Base-by-base conservation (phyloP, 2,797 vertebrate species). In the Poliocrania exsul region DNA sequence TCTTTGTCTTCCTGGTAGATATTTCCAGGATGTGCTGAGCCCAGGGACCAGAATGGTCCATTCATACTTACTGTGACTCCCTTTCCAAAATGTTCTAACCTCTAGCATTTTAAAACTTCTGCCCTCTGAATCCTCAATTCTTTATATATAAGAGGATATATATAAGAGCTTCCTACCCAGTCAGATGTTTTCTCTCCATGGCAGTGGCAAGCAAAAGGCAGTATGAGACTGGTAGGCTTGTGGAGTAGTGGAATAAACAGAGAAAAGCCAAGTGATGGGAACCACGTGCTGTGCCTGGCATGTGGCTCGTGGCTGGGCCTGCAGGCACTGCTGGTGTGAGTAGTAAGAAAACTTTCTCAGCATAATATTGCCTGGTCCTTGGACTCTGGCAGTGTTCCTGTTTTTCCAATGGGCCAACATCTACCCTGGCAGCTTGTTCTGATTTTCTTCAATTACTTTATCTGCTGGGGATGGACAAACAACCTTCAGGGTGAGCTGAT, bases 1-100 rank as follows among this genome's bases (percentile, higher is more conserved):
- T 44, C 75, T 90, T 88, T 79, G 51, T 86, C 73, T 84, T 92
- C 70, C 69, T 79, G 54, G 44, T 79, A 65, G 92, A 23, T 66
- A 62, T 19, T 29, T 93, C 53, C 57, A 65, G 54, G 50, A 72
- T 16, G 6, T 72, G 50, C 81, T 79, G 90, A 88, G 40, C 51
- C n/a, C 47, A 8, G 14, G 38, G 71, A 37, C 44, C 0, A 0
- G 25, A 53, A 49, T 29, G 37, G 6, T 79, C 62, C 13, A 19
- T 82, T 65, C 44, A 4, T 79, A 9, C 28, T 65, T 56, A 56
- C 50, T 56, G 44, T 64, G n/a, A 31, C 42, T 81, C 15, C 6
- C 53, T 77, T 89, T 71, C 66, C 51, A 75, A 50, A 79, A 65
- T 65, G 13, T 71, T 56, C 72, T 83, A 18, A 56, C 38, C 11